Base-by-base conservation (phyloP, 2,888 invertebrate species). In the Lamellibrachia satsuma region DNA sequence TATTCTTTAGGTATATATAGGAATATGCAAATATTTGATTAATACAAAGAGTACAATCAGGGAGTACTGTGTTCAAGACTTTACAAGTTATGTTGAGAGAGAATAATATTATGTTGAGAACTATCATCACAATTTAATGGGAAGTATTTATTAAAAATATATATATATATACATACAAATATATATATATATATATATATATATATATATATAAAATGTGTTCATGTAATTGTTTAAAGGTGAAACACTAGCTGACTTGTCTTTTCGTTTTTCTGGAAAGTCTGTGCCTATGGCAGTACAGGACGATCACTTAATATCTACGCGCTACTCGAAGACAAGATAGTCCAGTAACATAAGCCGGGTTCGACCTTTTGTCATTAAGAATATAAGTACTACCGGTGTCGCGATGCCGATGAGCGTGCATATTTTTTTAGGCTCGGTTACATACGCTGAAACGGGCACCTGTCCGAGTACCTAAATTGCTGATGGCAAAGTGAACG, bases 161-260 rank as follows among this genome's bases (percentile, higher is more conserved):
- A 39, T 92, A 52, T 75, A 51, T 92, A 90, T 75, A 27, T 92
- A 60, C 57, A 27, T 92, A 93, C 57, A 55, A 92, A 90, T 90
- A 52, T 93, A 92, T 51, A 27, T 91, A 93, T 22, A 27, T 52
- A 90, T n/a, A 52, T 52, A 22, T 52, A 92, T 92, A 27, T 52
- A 92, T 92, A 22, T 90, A 91, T 52, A 57, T n/a, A 1, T n/a
- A 27, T 75, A 90, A 52, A 52, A 52, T 9, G 52, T 92, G 39
- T 92, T 3, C 52, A 0, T n/a, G 9, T 22, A 39, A 39, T 39
- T 39, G 39, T 39, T 39, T 39, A 39, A 39, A 39, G 39, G 39
- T 39, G 39, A 39, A 39, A 39, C 39, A 39, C 39, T 39, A 39
- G 39, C 39, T 39, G 39, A 39, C 39, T 39, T 39, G 39, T 39